Evolutionary conservation across 2,888 invertebrate species (phyloP).

Genomic region (Lissonota sp.): DNA sequence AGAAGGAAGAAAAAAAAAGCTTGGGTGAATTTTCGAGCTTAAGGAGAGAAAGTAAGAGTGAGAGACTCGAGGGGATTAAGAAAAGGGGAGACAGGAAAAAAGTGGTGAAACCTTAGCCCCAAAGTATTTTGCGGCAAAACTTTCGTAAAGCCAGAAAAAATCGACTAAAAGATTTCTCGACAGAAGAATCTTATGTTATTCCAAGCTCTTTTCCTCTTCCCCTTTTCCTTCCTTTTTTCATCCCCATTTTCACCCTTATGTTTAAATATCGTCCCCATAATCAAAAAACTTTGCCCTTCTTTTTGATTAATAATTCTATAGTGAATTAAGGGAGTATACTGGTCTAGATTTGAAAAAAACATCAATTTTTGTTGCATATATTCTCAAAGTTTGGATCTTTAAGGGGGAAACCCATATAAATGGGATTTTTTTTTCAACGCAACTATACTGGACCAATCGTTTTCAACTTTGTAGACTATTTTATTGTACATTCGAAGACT

Average conservation of each 20-base stretch:
- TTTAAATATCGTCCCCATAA: too few relatives aligned
- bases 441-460: too few relatives aligned
- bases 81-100: slow-evolving; percentile 30
- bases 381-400: too few relatives aligned
- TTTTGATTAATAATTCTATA: too few relatives aligned
- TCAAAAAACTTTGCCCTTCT: too few relatives aligned
- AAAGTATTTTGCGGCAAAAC: slow-evolving; percentile 79
- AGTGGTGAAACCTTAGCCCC: slow-evolving; percentile 66
- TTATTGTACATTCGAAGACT: too few relatives aligned
- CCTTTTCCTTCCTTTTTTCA: slow-evolving; percentile 16
- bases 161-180: slow-evolving; percentile 77
- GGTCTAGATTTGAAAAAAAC: too few relatives aligned
- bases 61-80: slow-evolving; percentile 57
- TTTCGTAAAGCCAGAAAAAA: slow-evolving; percentile 80
- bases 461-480: too few relatives aligned
- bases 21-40: slow-evolving; percentile 27
- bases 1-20: slow-evolving; percentile 57
- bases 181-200: slow-evolving; percentile 47
- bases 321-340: too few relatives aligned
- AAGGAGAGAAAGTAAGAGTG: slow-evolving; percentile 55
- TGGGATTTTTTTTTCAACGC: too few relatives aligned
- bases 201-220: slow-evolving; percentile 15
- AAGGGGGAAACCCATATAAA: too few relatives aligned
- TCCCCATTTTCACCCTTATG: slow-evolving; percentile 8
- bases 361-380: too few relatives aligned